These are phyloP conservation scores for Pelecanoides urinatrix DNA, from an alignment of 2,113 vertebrate species.

Conservation along the genomic window DNA sequence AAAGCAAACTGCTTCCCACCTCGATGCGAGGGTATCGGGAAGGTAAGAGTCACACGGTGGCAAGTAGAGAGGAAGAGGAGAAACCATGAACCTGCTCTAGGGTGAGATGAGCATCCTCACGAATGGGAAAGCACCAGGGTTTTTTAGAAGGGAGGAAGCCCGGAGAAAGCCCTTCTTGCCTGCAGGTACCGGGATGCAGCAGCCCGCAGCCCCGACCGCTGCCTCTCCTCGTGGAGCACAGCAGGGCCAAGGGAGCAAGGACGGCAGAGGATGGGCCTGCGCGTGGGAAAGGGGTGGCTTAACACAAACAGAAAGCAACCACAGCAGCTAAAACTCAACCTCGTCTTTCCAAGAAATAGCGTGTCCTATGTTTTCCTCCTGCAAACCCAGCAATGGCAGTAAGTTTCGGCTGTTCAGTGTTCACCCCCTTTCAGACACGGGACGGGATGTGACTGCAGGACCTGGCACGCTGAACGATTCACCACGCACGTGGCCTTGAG, in stretches of 20 bases:
- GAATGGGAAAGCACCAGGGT: not conserved
- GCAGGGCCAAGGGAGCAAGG: not conserved
- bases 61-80: not conserved
- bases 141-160: not conserved
- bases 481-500: fast-evolving
- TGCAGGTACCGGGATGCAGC: not conserved
- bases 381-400: not conserved
- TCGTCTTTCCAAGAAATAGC: not conserved
- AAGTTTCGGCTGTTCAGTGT: not conserved
- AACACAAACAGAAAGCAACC: not conserved
- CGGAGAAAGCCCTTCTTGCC: not conserved
- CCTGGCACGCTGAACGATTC: not conserved
- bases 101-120: not conserved
- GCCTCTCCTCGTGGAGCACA: not conserved
- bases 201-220: fast-evolving
- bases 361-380: fast-evolving
- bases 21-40: not conserved
- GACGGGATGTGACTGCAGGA: not conserved
- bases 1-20: not conserved
- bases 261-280: not conserved
- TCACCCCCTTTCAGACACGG: not conserved
- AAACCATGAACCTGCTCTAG: not conserved
- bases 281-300: not conserved
- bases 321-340: not conserved
- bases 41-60: fast-evolving